Conservation (phyloP, 2,797 vertebrate species). For the Apodemus agrarius region DNA sequence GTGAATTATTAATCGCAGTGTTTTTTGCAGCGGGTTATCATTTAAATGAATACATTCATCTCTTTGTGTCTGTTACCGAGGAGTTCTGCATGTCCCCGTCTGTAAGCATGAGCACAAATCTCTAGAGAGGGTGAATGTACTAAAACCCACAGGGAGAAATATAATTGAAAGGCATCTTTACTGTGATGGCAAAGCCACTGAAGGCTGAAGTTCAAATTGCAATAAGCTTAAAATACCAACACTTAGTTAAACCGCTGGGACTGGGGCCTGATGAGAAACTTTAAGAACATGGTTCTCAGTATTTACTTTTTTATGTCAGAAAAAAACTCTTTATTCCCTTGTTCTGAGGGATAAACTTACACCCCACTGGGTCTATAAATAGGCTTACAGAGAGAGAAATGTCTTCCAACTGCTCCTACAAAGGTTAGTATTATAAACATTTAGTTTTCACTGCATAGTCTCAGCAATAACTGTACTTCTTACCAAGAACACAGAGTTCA, state of each 20-base stretch:
- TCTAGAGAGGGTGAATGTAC: constrained; percentile 4
- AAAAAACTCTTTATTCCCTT: neutral
- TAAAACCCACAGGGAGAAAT: constrained; percentile 60
- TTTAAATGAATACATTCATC: constrained; percentile 40
- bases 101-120: constrained; percentile 44
- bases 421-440: neutral
- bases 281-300: constrained; percentile 15
- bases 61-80: constrained; percentile 29
- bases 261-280: neutral
- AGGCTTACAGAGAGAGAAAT: neutral
- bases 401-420: neutral
- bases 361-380: neutral
- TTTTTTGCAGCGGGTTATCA: constrained; percentile 13
- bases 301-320: constrained; percentile 4
- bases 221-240: constrained; percentile 56
- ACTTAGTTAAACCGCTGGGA: neutral
- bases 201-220: constrained; percentile 57
- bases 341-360: neutral
- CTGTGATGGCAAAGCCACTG: neutral
- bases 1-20: constrained; percentile 33
- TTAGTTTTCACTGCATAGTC: neutral
- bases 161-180: constrained; percentile 66
- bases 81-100: constrained; percentile 18
- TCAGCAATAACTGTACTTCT: neutral
- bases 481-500: neutral